These are phyloP conservation scores for Mormoops blainvillei DNA, from an alignment of 2,113 vertebrate genomes.

Conservation along the genomic window DNA sequence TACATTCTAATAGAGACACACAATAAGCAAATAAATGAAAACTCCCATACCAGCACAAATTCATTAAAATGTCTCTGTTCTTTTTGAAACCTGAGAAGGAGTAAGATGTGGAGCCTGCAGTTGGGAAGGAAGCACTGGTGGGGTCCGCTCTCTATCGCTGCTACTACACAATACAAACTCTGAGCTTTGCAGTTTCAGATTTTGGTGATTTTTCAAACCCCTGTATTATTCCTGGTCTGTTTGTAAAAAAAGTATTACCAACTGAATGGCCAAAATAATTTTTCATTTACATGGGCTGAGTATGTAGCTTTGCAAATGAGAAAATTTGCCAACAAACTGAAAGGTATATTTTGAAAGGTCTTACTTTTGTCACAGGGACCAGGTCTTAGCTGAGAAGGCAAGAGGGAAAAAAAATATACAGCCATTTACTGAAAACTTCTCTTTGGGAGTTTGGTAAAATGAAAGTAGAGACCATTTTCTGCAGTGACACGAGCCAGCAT, in stretches of 20 bases:
- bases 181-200: neutral
- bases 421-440: neutral
- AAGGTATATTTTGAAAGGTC: neutral
- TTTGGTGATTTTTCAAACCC: neutral
- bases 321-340: neutral
- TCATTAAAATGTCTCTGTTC: neutral
- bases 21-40: neutral
- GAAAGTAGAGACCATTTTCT: neutral
- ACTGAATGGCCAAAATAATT: neutral
- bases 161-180: neutral
- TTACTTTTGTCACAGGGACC: neutral
- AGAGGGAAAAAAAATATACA: neutral
- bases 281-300: neutral
- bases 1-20: neutral
- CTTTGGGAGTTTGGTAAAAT: neutral
- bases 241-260: neutral
- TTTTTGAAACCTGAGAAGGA: neutral
- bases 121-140: neutral
- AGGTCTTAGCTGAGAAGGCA: neutral
- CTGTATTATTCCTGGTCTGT: neutral
- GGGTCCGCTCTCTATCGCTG: neutral
- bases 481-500: neutral
- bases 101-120: neutral
- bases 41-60: neutral
- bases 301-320: conserved; percentile 17